Conservation (phyloP, 1,140 invertebrate species). For the Aphis gossypii region DNA sequence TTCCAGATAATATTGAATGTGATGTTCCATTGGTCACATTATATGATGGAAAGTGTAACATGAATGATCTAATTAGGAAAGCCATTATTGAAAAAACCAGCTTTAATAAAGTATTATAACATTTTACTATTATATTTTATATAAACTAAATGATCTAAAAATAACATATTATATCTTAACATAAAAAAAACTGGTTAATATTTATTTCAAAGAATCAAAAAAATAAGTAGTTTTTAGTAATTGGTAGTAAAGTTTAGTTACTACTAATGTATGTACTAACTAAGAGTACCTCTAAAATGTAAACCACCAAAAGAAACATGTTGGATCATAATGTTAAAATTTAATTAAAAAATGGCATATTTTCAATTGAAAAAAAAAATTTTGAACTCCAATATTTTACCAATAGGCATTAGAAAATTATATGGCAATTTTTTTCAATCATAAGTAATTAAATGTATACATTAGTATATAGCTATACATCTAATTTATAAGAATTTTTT, state of each 20-base stretch:
- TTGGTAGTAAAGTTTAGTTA: neutral
- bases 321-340: no score
- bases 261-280: neutral
- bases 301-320: no score
- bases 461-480: no score
- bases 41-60: slow-evolving; percentile 39
- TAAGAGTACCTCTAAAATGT: neutral
- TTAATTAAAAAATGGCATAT: no score
- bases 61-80: neutral
- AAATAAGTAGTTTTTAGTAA: neutral
- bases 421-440: no score
- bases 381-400: no score
- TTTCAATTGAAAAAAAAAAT: no score
- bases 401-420: no score
- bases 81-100: neutral
- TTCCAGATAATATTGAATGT: slow-evolving; percentile 45
- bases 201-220: neutral
- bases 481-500: no score
- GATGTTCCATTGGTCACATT: slow-evolving; percentile 35
- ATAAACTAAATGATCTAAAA: neutral
- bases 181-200: neutral
- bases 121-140: neutral
- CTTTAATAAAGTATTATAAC: slow-evolving; percentile 15
- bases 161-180: no score
- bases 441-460: no score